A percentile compares a stretch with the other conserved stretches of the same genome.
Evolutionary conservation across 2,113 vertebrate species (phyloP).

Genomic region (Triplophysa tibetana): DNA sequence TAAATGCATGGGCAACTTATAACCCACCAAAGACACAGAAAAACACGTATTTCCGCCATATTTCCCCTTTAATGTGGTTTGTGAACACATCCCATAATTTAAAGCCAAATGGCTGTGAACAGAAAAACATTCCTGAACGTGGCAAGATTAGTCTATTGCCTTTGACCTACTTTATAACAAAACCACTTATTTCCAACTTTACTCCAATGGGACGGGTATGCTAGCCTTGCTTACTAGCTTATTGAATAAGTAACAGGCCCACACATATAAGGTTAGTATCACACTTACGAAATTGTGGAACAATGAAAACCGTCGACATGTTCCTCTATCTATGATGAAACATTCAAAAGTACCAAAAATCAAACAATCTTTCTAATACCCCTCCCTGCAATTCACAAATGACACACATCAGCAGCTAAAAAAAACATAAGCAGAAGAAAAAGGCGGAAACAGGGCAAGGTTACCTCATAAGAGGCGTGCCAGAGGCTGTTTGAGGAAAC

Average conservation of each 20-base stretch:
- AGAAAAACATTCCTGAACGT: constrained; percentile 9
- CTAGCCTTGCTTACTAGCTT: not conserved
- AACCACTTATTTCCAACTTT: constrained; percentile 15
- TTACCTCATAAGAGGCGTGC: constrained; percentile 43
- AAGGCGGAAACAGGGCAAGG: constrained; percentile 6
- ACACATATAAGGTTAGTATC: not conserved
- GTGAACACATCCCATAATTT: not conserved
- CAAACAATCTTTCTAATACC: not conserved
- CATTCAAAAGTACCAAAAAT: not conserved
- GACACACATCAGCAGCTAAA: not conserved
- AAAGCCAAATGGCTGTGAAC: constrained; percentile 44
- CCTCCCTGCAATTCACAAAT: not conserved
- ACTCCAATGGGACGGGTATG: not conserved
- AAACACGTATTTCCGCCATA: too few relatives aligned
- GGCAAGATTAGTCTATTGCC: constrained; percentile 29
- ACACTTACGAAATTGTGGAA: not conserved
- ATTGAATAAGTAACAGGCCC: not conserved
- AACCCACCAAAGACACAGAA: too few relatives aligned
- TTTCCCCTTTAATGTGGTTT: too few relatives aligned
- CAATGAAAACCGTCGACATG: not conserved
- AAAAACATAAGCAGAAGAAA: constrained; percentile 23
- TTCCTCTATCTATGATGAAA: not conserved
- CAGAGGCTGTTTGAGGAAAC: constrained; percentile 19
- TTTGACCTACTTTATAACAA: constrained; percentile 48
- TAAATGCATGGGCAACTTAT: too few relatives aligned